phyloP scores from a whole-genome alignment of 2,797 vertebrate genomes.

The Myioborus melanocephalus region DNA sequence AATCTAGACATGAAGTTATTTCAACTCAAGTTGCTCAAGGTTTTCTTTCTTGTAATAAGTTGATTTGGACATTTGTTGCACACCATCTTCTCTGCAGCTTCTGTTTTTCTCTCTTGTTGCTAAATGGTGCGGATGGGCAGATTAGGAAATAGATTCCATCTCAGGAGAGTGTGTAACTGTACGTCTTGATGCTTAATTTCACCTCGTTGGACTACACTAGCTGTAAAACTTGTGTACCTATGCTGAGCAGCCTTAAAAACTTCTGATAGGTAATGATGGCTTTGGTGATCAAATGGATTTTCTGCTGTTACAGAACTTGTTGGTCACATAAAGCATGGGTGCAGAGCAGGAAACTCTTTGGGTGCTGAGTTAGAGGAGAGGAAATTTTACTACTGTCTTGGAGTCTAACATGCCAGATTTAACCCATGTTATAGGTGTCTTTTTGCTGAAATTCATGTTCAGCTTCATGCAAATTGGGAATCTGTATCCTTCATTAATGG shows the following conservation, averaged over 20 bases:
- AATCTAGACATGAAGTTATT: neutral
- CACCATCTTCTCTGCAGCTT: neutral
- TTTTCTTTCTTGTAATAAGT: neutral
- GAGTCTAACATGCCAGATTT: neutral
- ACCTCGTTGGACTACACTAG: neutral
- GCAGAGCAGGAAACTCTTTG: neutral
- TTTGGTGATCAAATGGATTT: neutral
- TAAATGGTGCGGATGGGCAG: conserved; percentile 1
- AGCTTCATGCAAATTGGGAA: neutral
- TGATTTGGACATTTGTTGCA: conserved; percentile 5
- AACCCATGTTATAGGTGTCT: neutral
- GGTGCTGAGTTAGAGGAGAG: neutral
- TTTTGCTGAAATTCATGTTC: neutral
- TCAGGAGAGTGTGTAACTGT: neutral
- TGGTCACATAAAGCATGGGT: rapidly evolving
- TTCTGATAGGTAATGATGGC: neutral
- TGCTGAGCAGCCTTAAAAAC: neutral
- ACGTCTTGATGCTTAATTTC: neutral
- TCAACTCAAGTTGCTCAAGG: conserved; percentile 44
- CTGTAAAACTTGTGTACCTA: neutral
- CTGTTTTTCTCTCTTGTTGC: conserved; percentile 43
- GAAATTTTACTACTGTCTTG: neutral
- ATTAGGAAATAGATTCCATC: conserved; percentile 38
- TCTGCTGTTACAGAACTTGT: neutral
- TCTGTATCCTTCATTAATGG: neutral